Evolutionary conservation across 2,797 vertebrate genomes (phyloP).

Genomic region (Fistularia commersonii): DNA sequence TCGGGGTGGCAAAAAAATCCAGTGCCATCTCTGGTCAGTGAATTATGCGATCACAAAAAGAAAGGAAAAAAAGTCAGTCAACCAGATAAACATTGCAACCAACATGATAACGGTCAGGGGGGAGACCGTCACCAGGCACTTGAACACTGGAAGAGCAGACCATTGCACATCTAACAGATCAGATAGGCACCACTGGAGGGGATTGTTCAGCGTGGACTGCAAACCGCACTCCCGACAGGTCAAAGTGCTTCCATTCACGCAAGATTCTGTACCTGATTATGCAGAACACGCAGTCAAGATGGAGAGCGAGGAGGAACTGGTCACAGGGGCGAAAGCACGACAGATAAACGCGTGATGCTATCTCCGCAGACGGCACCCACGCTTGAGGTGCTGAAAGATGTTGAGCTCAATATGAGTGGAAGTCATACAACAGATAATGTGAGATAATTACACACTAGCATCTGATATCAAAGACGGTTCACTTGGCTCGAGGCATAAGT

Average conservation of each 20-base stretch:
- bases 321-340: constrained; percentile 7
- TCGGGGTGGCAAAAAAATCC: constrained; percentile 21
- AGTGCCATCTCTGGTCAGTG: constrained; percentile 39
- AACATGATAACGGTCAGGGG: constrained; percentile 47
- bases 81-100: constrained; percentile 39
- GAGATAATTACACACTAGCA: constrained; percentile 23
- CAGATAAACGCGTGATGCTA: too few species aligned
- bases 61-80: constrained; percentile 42
- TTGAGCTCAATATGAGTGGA: constrained; percentile 11
- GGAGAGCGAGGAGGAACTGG: constrained; percentile 26
- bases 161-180: constrained; percentile 19
- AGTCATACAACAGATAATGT: constrained; percentile 16
- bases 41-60: constrained; percentile 52
- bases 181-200: not conserved
- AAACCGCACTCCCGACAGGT: constrained; percentile 6
- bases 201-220: not conserved
- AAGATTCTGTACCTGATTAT: constrained; percentile 17
- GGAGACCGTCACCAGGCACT: constrained; percentile 53
- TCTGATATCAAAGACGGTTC: constrained; percentile 29
- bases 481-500: constrained; percentile 39
- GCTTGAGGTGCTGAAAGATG: constrained; percentile 16
- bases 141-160: constrained; percentile 40
- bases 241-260: constrained; percentile 17
- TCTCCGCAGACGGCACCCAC: constrained; percentile 6
- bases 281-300: constrained; percentile 5